A percentile compares a stretch with the other conserved stretches of the same genome.
Evolutionary conservation across 2,888 invertebrate genomes (phyloP).

Genomic region (Trachelus stipa): DNA sequence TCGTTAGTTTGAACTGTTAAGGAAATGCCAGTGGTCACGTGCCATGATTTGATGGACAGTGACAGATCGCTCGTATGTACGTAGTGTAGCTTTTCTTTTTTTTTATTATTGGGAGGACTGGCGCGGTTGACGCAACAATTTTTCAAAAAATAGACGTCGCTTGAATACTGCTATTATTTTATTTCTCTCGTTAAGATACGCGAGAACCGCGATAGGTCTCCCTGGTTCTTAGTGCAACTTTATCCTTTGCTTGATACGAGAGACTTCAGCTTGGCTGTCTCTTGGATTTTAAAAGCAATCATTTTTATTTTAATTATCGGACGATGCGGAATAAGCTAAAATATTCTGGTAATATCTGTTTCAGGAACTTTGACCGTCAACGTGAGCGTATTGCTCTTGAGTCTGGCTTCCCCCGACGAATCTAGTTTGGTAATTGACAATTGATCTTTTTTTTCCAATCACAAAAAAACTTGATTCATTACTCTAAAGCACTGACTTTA

Average conservation of each 20-base stretch:
- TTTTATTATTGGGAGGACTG: conserved; percentile 5
- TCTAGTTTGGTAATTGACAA: conserved; percentile 88
- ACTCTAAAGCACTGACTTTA: conserved; percentile 13
- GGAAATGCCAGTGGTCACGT: background rate
- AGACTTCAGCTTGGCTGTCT: background rate
- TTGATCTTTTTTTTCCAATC: conserved; percentile 5
- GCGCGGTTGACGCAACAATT: conserved; percentile 14
- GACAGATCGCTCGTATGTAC: background rate
- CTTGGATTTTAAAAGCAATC: background rate
- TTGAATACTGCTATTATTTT: background rate
- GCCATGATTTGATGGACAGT: background rate
- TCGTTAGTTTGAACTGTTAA: background rate
- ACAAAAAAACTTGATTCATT: conserved; percentile 5
- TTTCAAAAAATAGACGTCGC: background rate
- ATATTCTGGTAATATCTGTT: conserved; percentile 62
- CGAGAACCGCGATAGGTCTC: background rate
- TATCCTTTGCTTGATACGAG: background rate
- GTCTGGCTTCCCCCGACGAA: conserved; percentile 95
- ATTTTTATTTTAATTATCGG: background rate
- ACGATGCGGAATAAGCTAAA: background rate
- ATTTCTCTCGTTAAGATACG: background rate
- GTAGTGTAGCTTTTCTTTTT: conserved; percentile 8
- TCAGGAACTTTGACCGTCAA: conserved; percentile 92
- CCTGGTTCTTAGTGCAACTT: background rate
- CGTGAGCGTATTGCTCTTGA: conserved; percentile 92